Percentiles rank a stretch among this genome's conserved stretches.
These are phyloP conservation scores for Cerastoderma edule DNA, from an alignment of 2,888 invertebrate species.

Conservation along the genomic window DNA sequence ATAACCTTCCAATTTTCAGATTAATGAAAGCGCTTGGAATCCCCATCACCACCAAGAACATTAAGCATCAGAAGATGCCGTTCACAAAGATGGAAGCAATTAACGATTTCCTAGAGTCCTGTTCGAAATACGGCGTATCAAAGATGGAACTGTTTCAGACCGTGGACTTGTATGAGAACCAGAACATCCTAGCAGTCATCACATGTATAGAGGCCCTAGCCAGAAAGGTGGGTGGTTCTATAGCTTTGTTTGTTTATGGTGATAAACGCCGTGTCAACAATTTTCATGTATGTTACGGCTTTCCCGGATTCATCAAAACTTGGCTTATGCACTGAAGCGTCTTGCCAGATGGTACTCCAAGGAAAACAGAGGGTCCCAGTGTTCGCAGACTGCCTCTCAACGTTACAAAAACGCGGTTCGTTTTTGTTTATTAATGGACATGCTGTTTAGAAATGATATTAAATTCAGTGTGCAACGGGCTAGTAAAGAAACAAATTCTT, in stretches of 20 bases:
- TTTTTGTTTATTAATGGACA: too few species aligned
- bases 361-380: too few species aligned
- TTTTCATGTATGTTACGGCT: too few species aligned
- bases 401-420: too few species aligned
- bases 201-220: constrained; percentile 97
- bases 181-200: constrained; percentile 97
- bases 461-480: too few species aligned
- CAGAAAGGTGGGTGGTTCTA: constrained; percentile 56
- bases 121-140: constrained; percentile 94
- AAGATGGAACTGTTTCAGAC: constrained; percentile 98
- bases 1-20: constrained; percentile 23
- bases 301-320: too few species aligned
- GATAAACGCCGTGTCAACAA: too few species aligned
- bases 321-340: too few species aligned
- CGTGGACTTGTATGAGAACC: constrained; percentile 97
- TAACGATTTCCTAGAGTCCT: constrained; percentile 94
- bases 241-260: not conserved
- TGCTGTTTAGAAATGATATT: too few species aligned
- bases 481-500: too few species aligned
- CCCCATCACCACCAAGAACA: constrained; percentile 45
- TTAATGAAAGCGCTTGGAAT: constrained; percentile 29
- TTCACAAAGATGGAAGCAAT: constrained; percentile 96
- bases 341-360: too few species aligned
- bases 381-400: too few species aligned
- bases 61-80: constrained; percentile 82